These are phyloP conservation scores for Calliphora vomitoria DNA, from an alignment of 2,888 invertebrate species.

Conservation along the genomic window DNA sequence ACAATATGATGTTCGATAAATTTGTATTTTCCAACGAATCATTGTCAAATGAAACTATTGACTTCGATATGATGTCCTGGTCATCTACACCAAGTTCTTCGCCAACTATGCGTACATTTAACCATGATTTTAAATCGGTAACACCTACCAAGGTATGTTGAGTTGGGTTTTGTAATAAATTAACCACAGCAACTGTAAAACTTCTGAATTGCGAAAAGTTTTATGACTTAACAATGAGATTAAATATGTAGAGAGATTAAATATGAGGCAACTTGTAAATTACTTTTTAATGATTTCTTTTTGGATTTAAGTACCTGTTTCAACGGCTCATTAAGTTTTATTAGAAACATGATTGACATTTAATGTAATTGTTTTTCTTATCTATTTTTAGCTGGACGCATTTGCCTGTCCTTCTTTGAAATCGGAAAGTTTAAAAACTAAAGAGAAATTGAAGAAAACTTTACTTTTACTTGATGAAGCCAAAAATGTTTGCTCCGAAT, in stretches of 20 bases:
- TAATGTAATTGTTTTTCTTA: conserved; percentile 12
- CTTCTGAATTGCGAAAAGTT: not conserved
- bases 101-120: not conserved
- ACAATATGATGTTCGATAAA: conserved; percentile 33
- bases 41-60: conserved; percentile 78
- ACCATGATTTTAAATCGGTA: conserved; percentile 53
- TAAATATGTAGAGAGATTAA: not conserved
- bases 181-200: not conserved
- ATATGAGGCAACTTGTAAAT: not conserved
- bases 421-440: conserved; percentile 77
- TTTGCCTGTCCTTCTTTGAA: conserved; percentile 81
- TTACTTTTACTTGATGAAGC: conserved; percentile 80
- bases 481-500: conserved; percentile 79
- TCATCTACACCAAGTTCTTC: conserved; percentile 29
- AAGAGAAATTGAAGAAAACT: conserved; percentile 80
- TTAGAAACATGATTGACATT: conserved; percentile 14
- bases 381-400: conserved; percentile 82
- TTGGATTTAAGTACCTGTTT: conserved; percentile 8
- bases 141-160: conserved; percentile 3
- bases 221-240: not conserved
- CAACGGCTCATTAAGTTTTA: not conserved
- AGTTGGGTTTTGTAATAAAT: not conserved
- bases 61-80: conserved; percentile 78
- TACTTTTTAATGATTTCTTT: not conserved
- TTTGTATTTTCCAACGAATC: conserved; percentile 75